These are phyloP conservation scores for Hirudinaria manillensis DNA, from an alignment of 2,888 invertebrate species.

Conservation along the genomic window DNA sequence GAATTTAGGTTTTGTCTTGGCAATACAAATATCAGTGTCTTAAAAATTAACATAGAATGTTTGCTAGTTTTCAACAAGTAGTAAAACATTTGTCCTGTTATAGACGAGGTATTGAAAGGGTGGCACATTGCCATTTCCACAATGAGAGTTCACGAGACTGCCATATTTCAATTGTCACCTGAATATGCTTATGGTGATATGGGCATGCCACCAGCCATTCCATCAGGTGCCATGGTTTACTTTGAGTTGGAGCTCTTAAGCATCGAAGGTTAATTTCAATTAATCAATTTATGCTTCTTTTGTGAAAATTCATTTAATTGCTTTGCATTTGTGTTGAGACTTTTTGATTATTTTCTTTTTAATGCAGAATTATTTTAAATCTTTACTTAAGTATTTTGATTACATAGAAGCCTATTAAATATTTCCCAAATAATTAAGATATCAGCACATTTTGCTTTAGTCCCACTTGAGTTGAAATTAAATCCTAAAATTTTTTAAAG, in stretches of 20 bases:
- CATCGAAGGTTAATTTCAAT: conserved; percentile 21
- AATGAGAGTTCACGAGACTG: conserved; percentile 26
- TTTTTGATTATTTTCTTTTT: too few species aligned
- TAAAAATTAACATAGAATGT: background rate
- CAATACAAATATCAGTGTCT: background rate
- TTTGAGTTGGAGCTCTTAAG: conserved; percentile 27
- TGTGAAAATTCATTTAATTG: background rate
- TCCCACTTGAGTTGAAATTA: background rate
- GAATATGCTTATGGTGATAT: conserved; percentile 25
- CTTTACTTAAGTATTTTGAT: too few species aligned
- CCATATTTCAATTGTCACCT: conserved; percentile 25
- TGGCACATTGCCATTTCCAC: conserved; percentile 30
- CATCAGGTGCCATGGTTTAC: conserved; percentile 15
- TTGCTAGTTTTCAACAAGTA: background rate
- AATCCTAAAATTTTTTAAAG: too few species aligned
- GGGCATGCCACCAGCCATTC: conserved; percentile 26
- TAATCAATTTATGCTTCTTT: background rate
- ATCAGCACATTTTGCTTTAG: conserved; percentile 1
- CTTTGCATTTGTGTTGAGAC: too few species aligned
- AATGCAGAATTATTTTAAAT: too few species aligned
- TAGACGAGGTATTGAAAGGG: conserved; percentile 28
- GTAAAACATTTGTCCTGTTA: background rate
- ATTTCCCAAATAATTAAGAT: too few species aligned
- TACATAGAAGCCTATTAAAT: too few species aligned
- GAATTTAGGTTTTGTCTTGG: background rate